Base-by-base conservation (phyloP, 2,797 vertebrate genomes). In the Tokudaia tokunoshimensis region DNA sequence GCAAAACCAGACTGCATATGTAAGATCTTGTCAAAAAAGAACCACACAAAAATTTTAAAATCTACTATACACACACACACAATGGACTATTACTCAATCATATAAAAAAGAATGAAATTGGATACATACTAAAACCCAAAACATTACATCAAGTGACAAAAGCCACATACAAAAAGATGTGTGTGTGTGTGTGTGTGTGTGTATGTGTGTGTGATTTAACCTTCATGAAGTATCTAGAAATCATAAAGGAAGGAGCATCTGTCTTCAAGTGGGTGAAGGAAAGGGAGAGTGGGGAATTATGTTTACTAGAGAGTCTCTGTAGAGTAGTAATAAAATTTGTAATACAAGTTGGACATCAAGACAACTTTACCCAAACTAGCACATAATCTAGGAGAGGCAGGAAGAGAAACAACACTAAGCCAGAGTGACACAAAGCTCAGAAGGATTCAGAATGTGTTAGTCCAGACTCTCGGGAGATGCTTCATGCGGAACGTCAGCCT, bases 81-180 rank as follows among this genome's bases (percentile, higher is more conserved):
- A 55, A 70, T 17, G 14, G 15, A 93, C 65, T 89, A 92, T 75
- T 70, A 90, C 79, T 80, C 34, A 63, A 34, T 14, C 72, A 94
- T 76, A 92, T 90, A 89, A 94, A 92, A 85, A 81, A n/a, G n/a
- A n/a, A 92, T 74, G 47, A 78, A 96, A 89, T 85, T 82, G 72
- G 52, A 83, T 63, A 80, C 13, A 50, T 44, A 44, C 14, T 82
- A 65, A 44, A 94, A 78, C 87, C 85, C 83, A 81, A 95, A 89
- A 90, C 31, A 94, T 59, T 84, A 86, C 67, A 41, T 37, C 57
- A 93, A 89, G 50, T 91, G 17, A 95, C 94, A 83, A 82, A 75
- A 95, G 17, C 57, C 57, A 75, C 31, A 91, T 31, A 67, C 57
- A 94, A 93, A 92, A 96, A 41, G 41, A 41, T 41, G 41, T 41